Percentiles rank a stretch among this genome's conserved stretches.
phyloP scores from a whole-genome alignment of 2,888 invertebrate genomes.

The Andrena flavipes region DNA sequence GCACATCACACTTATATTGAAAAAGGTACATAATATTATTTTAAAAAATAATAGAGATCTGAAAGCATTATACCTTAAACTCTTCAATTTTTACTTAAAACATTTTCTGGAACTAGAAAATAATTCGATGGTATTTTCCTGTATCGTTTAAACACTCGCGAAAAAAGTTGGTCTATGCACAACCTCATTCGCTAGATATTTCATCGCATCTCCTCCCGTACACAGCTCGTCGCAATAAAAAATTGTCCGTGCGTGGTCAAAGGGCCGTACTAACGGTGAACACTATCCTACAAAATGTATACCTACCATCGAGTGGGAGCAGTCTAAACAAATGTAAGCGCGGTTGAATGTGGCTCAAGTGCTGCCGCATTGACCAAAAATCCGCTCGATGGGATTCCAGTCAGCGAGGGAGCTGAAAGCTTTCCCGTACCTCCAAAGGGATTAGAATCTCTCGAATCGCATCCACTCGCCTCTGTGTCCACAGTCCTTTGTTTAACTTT shows the following conservation, averaged over 20 bases:
- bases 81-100: too few species aligned
- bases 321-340: slow-evolving; percentile 41
- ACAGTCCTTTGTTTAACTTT: slow-evolving; percentile 42
- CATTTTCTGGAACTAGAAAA: too few species aligned
- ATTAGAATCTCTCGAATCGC: slow-evolving; percentile 50
- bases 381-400: slow-evolving; percentile 20
- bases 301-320: not conserved
- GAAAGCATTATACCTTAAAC: too few species aligned
- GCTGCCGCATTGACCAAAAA: slow-evolving; percentile 21
- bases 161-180: too few species aligned
- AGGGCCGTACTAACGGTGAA: not conserved
- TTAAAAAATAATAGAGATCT: too few species aligned
- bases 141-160: too few species aligned
- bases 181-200: too few species aligned
- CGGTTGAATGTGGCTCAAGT: slow-evolving; percentile 15
- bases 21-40: too few species aligned
- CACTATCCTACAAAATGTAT: slow-evolving; percentile 10
- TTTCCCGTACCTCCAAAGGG: slow-evolving; percentile 22
- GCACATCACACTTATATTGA: too few species aligned
- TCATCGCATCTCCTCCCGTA: too few species aligned
- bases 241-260: not conserved
- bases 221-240: not conserved
- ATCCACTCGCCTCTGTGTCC: slow-evolving; percentile 22
- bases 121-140: too few species aligned
- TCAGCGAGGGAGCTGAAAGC: slow-evolving; percentile 24